phyloP scores from a whole-genome alignment of 1,140 invertebrate species.

The Prorops nasuta region DNA sequence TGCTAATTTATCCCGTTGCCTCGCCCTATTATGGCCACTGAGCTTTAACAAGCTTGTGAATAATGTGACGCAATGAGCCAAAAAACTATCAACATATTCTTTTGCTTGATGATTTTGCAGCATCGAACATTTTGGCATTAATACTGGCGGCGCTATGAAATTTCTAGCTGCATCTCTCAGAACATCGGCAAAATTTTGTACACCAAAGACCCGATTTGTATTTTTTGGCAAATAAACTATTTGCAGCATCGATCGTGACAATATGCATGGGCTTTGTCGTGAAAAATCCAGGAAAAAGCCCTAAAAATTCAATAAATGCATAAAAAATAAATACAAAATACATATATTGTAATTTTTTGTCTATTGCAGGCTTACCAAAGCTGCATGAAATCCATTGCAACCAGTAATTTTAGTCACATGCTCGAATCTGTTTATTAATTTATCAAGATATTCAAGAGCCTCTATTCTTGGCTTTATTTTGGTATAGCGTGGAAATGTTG shows the following conservation, averaged over 20 bases:
- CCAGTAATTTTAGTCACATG: slow-evolving; percentile 80
- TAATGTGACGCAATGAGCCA: slow-evolving; percentile 82
- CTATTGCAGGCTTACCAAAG: slow-evolving; percentile 72
- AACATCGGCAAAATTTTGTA: slow-evolving; percentile 71
- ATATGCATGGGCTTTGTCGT: slow-evolving; percentile 82
- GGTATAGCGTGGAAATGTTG: slow-evolving; percentile 96
- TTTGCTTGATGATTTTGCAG: slow-evolving; percentile 70
- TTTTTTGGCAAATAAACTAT: slow-evolving; percentile 72
- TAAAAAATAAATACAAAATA: slow-evolving; percentile 8
- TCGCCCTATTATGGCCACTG: slow-evolving; percentile 90
- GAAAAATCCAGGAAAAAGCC: slow-evolving; percentile 93
- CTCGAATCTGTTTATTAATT: slow-evolving; percentile 77
- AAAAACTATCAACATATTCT: slow-evolving; percentile 86
- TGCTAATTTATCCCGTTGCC: slow-evolving; percentile 91
- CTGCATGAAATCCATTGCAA: slow-evolving; percentile 76
- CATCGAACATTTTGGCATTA: slow-evolving; percentile 68
- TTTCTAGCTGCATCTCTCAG: slow-evolving; percentile 79
- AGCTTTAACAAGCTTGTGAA: slow-evolving; percentile 87
- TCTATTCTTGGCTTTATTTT: slow-evolving; percentile 84
- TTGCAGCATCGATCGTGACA: slow-evolving; percentile 90
- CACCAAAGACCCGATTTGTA: slow-evolving; percentile 54
- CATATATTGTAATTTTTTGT: slow-evolving; percentile 3
- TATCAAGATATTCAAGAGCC: slow-evolving; percentile 81
- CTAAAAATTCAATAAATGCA: slow-evolving; percentile 65
- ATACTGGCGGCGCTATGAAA: slow-evolving; percentile 85